Conservation (phyloP, 2,113 vertebrate genomes). For the Megaceryle maxima region DNA sequence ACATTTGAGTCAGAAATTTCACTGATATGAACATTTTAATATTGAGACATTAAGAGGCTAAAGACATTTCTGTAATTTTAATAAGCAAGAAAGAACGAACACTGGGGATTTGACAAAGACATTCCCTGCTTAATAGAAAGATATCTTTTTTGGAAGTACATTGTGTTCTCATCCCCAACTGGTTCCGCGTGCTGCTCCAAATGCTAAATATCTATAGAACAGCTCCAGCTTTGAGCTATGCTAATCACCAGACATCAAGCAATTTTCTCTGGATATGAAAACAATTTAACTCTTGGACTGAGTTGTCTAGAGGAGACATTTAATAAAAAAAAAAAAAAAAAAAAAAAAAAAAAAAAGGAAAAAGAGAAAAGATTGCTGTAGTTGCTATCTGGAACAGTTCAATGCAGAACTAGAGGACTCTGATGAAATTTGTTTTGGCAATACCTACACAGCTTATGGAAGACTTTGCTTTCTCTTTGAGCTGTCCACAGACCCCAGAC, state of each 20-base stretch:
- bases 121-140: neutral
- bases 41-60: neutral
- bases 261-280: constrained; percentile 26
- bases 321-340: neutral
- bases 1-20: constrained; percentile 39
- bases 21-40: neutral
- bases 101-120: neutral
- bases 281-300: constrained; percentile 1
- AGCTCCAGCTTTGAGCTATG: constrained; percentile 33
- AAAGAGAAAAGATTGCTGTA: neutral
- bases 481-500: neutral
- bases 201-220: constrained; percentile 47
- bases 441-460: neutral
- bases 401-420: neutral
- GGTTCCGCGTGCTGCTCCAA: neutral
- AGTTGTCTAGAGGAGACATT: neutral
- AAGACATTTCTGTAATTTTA: neutral
- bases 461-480: neutral
- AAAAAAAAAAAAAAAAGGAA: no score
- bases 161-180: constrained; percentile 13
- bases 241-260: constrained; percentile 1
- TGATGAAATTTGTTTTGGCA: neutral
- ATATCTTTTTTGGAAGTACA: constrained; percentile 13
- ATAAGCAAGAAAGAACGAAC: neutral
- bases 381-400: neutral